These are phyloP conservation scores for Opisthocomus hoazin DNA, from an alignment of 2,113 vertebrate species.

Conservation along the genomic window DNA sequence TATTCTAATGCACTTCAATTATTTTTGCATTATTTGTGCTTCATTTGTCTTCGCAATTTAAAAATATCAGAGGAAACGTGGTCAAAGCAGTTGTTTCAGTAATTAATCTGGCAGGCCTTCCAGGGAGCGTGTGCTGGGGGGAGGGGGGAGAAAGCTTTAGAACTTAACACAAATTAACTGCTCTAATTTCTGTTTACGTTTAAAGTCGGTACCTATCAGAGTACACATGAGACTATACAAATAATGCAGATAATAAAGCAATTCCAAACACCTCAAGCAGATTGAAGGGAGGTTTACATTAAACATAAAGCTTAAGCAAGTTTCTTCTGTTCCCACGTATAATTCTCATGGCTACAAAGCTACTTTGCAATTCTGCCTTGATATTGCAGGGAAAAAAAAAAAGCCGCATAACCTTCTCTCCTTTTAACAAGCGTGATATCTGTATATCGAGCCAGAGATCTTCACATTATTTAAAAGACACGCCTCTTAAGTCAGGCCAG, in stretches of 20 bases:
- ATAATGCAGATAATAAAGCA: conserved; percentile 19
- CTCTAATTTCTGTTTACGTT: background rate
- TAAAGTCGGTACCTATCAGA: background rate
- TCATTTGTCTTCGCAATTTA: background rate
- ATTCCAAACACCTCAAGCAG: conserved; percentile 21
- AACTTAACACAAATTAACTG: background rate
- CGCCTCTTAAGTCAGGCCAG: conserved; percentile 13
- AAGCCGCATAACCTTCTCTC: background rate
- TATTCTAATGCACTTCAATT: background rate
- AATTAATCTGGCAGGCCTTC: background rate
- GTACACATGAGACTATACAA: background rate
- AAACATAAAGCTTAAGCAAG: conserved; percentile 35
- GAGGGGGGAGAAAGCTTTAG: background rate
- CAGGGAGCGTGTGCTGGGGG: accelerated
- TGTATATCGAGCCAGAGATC: conserved; percentile 33
- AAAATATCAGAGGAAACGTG: background rate
- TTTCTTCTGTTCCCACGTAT: conserved; percentile 35
- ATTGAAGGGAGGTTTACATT: conserved; percentile 47
- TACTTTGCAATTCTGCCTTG: conserved; percentile 13
- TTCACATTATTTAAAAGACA: background rate
- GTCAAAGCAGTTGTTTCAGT: conserved; percentile 2
- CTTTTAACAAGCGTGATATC: background rate
- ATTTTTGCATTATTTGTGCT: conserved; percentile 13
- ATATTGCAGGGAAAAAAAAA: background rate
- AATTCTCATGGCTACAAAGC: conserved; percentile 40